A percentile compares a stretch with the other conserved stretches of the same genome.
phyloP scores from a whole-genome alignment of 2,797 vertebrate species.

The Neosilurus hyrtlii region DNA sequence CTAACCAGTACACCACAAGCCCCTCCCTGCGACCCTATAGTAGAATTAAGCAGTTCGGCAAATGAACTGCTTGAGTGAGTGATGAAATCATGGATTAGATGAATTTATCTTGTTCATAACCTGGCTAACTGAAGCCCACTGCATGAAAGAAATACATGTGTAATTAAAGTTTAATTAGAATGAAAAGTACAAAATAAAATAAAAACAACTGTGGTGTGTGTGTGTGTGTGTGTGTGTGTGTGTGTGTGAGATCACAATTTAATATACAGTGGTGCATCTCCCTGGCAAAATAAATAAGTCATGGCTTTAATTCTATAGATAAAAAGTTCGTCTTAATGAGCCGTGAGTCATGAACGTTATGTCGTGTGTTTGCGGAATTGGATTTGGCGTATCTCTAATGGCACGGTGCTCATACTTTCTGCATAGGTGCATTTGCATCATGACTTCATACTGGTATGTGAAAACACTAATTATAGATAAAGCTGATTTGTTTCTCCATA shows the following conservation, averaged over 20 bases:
- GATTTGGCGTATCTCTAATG: not conserved
- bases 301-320: not conserved
- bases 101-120: too few species aligned
- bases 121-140: not conserved
- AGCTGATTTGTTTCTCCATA: not conserved
- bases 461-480: not conserved
- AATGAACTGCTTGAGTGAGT: too few species aligned
- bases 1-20: too few species aligned
- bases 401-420: not conserved
- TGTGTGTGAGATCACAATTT: not conserved
- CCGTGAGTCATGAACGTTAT: not conserved
- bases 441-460: too few species aligned
- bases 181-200: not conserved
- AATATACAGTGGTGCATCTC: not conserved
- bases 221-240: not conserved
- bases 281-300: not conserved
- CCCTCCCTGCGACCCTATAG: too few species aligned
- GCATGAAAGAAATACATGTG: not conserved
- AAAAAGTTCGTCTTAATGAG: not conserved
- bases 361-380: not conserved
- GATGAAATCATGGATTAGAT: too few species aligned
- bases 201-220: not conserved
- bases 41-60: too few species aligned
- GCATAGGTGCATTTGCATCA: not conserved
- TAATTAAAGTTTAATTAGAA: not conserved